Evolutionary conservation across 2,888 invertebrate genomes (phyloP).

Genomic region (Ceraclea dissimilis): DNA sequence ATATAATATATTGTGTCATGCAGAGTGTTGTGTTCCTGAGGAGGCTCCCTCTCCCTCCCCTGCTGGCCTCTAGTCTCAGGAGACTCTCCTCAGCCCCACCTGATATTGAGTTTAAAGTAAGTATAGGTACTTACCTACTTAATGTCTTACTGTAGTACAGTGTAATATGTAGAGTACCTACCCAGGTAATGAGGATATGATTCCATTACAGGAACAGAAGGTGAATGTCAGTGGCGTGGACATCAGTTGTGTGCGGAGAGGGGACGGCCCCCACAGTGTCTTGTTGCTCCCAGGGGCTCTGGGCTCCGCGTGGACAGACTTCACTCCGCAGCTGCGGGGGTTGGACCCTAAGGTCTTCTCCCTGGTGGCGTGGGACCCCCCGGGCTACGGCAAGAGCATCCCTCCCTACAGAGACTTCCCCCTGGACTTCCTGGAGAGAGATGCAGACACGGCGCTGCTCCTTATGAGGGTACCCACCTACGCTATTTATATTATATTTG

Average conservation of each 20-base stretch:
- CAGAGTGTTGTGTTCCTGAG: too few species aligned
- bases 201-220: constrained; percentile 50
- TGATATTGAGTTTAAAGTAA: too few species aligned
- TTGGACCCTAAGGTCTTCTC: constrained; percentile 56
- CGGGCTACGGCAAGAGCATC: constrained; percentile 78
- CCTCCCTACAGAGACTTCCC: constrained; percentile 70
- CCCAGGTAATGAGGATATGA: neutral
- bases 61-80: too few species aligned
- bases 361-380: constrained; percentile 74
- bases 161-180: too few species aligned
- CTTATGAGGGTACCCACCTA: constrained; percentile 57
- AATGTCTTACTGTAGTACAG: too few species aligned
- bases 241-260: constrained; percentile 53
- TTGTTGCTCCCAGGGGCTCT: constrained; percentile 74
- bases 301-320: constrained; percentile 77
- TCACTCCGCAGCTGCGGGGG: constrained; percentile 66
- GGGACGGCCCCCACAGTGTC: constrained; percentile 52
- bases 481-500: neutral
- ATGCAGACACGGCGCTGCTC: constrained; percentile 62
- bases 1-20: too few species aligned
- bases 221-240: constrained; percentile 52
- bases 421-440: constrained; percentile 61
- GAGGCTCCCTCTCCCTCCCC: too few species aligned
- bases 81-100: too few species aligned
- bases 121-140: too few species aligned